Evolutionary conservation across 2,113 vertebrate genomes (phyloP).

Genomic region (Pseudonaja textilis): DNA sequence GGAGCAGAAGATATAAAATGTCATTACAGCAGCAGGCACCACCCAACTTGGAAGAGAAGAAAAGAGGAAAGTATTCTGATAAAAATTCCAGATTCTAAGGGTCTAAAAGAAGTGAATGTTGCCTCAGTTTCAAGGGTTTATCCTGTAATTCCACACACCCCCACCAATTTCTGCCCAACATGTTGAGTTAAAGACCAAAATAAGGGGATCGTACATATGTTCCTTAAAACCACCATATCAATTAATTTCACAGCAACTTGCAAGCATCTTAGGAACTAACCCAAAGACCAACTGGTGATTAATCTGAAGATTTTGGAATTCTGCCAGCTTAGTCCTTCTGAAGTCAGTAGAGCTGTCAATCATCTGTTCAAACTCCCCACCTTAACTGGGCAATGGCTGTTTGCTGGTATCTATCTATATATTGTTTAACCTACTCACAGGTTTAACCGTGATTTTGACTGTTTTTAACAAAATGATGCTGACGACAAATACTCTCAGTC

Average conservation of each 20-base stretch:
- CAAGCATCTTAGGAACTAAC: conserved; percentile 8
- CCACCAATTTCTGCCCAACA: background rate
- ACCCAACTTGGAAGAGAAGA: conserved; percentile 39
- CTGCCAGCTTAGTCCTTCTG: background rate
- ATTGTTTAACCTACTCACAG: background rate
- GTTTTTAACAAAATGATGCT: background rate
- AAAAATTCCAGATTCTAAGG: conserved; percentile 39
- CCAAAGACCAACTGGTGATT: background rate
- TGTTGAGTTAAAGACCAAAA: background rate
- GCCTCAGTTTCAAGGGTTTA: background rate
- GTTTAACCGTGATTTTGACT: background rate
- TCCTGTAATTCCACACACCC: background rate
- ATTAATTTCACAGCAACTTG: conserved; percentile 47
- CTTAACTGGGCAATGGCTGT: background rate
- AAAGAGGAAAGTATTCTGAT: conserved; percentile 31
- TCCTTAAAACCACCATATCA: conserved; percentile 39
- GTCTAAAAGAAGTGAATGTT: conserved; percentile 45
- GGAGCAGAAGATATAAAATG: conserved; percentile 61
- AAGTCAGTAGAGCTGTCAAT: background rate
- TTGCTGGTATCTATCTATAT: background rate
- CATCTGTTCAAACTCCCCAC: background rate
- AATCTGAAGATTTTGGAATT: background rate
- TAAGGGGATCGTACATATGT: background rate
- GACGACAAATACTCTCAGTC: background rate
- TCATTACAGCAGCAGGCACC: conserved; percentile 56